These are phyloP conservation scores for Polyploca ridens DNA, from an alignment of 2,888 invertebrate genomes.

Conservation along the genomic window DNA sequence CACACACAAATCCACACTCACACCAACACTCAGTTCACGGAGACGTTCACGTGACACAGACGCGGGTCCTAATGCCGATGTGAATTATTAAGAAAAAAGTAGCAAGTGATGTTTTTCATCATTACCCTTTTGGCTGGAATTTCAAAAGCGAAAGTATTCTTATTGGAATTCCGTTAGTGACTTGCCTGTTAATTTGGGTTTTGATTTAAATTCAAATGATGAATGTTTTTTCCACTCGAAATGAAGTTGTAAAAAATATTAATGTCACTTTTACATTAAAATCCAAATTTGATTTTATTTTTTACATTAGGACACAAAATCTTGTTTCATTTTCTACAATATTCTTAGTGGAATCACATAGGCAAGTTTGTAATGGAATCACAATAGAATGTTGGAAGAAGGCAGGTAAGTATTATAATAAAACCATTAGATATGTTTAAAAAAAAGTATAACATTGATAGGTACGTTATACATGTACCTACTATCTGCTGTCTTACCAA, in stretches of 20 bases:
- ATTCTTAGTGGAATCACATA: not conserved
- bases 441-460: no score
- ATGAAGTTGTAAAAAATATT: not conserved
- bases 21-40: conserved; percentile 32
- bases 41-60: conserved; percentile 68
- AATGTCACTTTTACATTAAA: not conserved
- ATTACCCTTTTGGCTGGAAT: conserved; percentile 24
- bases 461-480: no score
- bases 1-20: conserved; percentile 31
- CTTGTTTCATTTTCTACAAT: no score
- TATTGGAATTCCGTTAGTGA: conserved; percentile 11
- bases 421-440: no score
- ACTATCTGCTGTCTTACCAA: no score
- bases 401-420: no score
- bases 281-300: not conserved
- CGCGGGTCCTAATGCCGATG: conserved; percentile 48
- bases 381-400: no score
- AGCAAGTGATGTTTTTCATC: conserved; percentile 41
- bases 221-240: not conserved
- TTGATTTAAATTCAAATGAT: conserved; percentile 2
- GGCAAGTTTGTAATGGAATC: no score
- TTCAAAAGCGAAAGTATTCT: conserved; percentile 32
- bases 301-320: no score
- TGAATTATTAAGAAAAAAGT: conserved; percentile 36
- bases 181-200: not conserved